A percentile compares a stretch with the other conserved stretches of the same genome.
phyloP scores from a whole-genome alignment of 2,113 vertebrate species.

The Microtus montanus region DNA sequence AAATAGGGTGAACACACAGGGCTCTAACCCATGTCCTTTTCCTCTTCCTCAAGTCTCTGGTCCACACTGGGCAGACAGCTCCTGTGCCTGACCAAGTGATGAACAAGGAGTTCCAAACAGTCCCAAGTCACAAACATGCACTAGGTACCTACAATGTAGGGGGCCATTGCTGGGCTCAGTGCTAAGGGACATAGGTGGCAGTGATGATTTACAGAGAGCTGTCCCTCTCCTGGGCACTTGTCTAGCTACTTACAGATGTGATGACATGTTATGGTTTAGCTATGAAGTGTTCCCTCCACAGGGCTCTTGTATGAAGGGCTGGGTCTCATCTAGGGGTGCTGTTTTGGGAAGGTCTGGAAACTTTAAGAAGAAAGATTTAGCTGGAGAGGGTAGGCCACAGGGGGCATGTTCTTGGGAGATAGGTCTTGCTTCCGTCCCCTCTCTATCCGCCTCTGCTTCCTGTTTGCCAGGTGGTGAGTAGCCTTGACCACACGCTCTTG shows the following conservation, averaged over 20 bases:
- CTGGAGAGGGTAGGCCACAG: not conserved
- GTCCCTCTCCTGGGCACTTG: not conserved
- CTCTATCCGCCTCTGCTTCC: not conserved
- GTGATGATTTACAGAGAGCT: no score
- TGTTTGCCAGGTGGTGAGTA: not conserved
- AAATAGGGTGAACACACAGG: not conserved
- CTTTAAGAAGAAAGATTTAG: not conserved
- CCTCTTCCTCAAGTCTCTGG: not conserved
- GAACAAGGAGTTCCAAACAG: not conserved
- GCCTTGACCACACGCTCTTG: not conserved
- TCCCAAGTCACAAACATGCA: accelerated
- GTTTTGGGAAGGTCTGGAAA: not conserved
- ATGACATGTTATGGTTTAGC: not conserved
- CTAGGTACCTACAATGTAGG: not conserved
- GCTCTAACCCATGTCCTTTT: not conserved
- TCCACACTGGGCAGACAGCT: no score
- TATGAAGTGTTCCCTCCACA: not conserved
- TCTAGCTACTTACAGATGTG: not conserved
- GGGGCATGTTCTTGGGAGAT: not conserved
- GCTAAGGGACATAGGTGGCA: not conserved
- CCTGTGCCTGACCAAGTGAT: not conserved
- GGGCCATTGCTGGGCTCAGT: not conserved
- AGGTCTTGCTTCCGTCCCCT: not conserved
- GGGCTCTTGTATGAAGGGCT: not conserved
- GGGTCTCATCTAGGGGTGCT: not conserved